Conservation (phyloP, 1,140 invertebrate species). For the Andricus grossulariae region DNA sequence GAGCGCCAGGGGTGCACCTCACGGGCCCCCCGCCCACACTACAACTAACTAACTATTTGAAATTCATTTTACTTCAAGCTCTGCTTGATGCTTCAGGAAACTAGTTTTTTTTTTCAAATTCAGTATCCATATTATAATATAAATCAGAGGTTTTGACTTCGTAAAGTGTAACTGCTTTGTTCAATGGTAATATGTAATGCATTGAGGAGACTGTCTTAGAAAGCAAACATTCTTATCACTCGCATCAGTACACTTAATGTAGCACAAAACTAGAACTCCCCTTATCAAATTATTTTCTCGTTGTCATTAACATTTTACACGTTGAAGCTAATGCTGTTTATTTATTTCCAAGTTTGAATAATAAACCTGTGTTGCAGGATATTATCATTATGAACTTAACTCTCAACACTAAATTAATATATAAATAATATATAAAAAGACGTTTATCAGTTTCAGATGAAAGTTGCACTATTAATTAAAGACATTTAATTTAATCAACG, state of each 20-base stretch:
- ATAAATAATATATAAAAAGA: constrained; percentile 6
- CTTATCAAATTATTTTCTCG: constrained; percentile 29
- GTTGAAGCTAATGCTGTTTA: background rate
- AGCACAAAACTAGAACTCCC: constrained; percentile 21
- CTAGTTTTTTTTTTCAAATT: background rate
- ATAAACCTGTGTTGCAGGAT: constrained; percentile 1
- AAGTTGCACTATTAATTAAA: constrained; percentile 28
- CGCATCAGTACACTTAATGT: constrained; percentile 18
- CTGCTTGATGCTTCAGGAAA: background rate
- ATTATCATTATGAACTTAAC: background rate
- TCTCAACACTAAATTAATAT: background rate
- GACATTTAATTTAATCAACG: constrained; percentile 10
- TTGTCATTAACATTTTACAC: constrained; percentile 26
- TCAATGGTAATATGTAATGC: constrained; percentile 7
- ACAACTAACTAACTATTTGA: too few relatives aligned
- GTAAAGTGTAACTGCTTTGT: constrained; percentile 17
- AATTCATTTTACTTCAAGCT: too few relatives aligned
- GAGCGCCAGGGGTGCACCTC: too few relatives aligned
- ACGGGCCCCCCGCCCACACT: too few relatives aligned
- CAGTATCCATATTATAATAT: constrained; percentile 1
- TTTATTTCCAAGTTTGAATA: constrained; percentile 8
- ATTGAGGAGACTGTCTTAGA: constrained; percentile 12
- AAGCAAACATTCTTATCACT: constrained; percentile 28
- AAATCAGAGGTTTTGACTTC: constrained; percentile 15
- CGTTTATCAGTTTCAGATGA: constrained; percentile 3